Evolutionary conservation across 2,113 vertebrate species (phyloP), one percentile per base, ranked within the genome.

Genomic region (Cyphomyrus plagiostoma): DNA sequence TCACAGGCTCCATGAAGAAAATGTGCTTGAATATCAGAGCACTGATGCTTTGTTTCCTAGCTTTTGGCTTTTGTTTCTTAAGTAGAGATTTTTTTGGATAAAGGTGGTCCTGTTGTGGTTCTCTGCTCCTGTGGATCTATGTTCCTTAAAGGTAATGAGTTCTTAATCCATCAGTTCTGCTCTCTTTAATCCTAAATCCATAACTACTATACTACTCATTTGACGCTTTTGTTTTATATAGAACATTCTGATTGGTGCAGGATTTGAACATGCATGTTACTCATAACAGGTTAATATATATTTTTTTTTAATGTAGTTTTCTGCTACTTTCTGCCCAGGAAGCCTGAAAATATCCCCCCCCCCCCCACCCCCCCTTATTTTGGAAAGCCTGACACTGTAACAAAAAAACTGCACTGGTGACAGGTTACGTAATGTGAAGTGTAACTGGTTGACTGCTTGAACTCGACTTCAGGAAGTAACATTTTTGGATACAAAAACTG

Each of bases 401-500:
- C 74, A 80, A 17, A 39, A 17, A 80, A 42, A 80, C 17, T 80
- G 74, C 35, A 0, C 15, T 19, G 17, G 30, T 80, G 74, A 80
- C 74, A 80, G 74, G 74, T 80, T 80, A 80, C 15, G 35, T 42
- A 80, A 80, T 42, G 35, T 80, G 74, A 80, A 80, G 74, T 80
- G 35, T 80, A 80, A 80, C 74, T 80, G 74, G 74, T 1, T 80
- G 74, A 80, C 13, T 80, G 74, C 74, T 80, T 80, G 35, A 80
- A 80, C 74, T 80, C 15, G 74, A 80, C 35, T 80, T 80, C 35
- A 80, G 74, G 74, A 80, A 80, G 74, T 35, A 80, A 80, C 74
- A 80, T 80, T 80, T 80, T 80, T 80, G 74, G 74, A 80, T 42
- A 35, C 74, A 80, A 80, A 70, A 80, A 80, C 74, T 80, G 74